Conservation (phyloP, 1,140 invertebrate genomes). For the Apolygus lucorum region DNA sequence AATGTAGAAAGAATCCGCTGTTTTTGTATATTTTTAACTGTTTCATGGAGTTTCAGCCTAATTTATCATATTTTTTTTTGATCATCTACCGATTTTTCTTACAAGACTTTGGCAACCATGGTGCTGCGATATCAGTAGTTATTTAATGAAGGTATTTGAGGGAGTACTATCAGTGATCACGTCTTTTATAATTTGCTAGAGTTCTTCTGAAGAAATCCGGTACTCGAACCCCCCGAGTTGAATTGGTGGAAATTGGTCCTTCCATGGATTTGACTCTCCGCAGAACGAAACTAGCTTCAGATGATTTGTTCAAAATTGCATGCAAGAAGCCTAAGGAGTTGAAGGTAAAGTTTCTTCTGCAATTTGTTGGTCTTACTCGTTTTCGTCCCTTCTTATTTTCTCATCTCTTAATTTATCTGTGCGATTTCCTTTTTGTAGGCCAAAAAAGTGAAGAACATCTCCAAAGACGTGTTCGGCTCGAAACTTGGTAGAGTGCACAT, state of each 20-base stretch:
- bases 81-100: no score
- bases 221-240: slow-evolving; percentile 72
- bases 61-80: no score
- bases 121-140: no score
- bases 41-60: no score
- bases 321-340: slow-evolving; percentile 75
- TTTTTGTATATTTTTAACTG: no score
- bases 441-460: slow-evolving; percentile 86
- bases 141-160: no score
- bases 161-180: no score
- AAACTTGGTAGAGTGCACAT: slow-evolving; percentile 88
- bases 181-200: slow-evolving; percentile 48
- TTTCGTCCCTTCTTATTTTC: not conserved
- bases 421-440: slow-evolving; percentile 43
- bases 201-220: slow-evolving; percentile 87
- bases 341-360: slow-evolving; percentile 45
- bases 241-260: slow-evolving; percentile 91
- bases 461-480: slow-evolving; percentile 75
- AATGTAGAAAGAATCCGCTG: no score
- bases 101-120: no score
- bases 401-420: not conserved
- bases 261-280: slow-evolving; percentile 78
- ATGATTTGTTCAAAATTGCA: slow-evolving; percentile 81
- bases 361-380: not conserved
- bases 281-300: slow-evolving; percentile 78